Conservation (phyloP, 2,113 vertebrate genomes). For the Labrus mixtus region DNA sequence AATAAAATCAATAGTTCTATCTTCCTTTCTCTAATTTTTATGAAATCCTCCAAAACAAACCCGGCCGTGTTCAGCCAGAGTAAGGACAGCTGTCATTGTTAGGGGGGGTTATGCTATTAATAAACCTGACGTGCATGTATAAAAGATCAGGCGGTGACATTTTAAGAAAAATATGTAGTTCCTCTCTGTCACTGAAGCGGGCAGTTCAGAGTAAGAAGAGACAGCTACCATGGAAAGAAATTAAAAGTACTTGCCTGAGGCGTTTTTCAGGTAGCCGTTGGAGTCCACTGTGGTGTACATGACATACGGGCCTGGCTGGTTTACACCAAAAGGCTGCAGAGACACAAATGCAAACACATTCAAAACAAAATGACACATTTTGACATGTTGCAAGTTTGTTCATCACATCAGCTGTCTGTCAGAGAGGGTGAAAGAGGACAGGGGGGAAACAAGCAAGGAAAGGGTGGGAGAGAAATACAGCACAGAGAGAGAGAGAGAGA, state of each 20-base stretch:
- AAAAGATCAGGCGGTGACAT: constrained; percentile 10
- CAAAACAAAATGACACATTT: neutral
- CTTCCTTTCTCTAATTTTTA: constrained; percentile 22
- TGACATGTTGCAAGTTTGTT: constrained; percentile 4
- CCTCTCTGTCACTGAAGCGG: neutral
- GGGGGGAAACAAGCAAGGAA: neutral
- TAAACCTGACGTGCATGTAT: constrained; percentile 12
- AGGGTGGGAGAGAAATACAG: constrained; percentile 12
- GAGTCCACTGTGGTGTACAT: constrained; percentile 97
- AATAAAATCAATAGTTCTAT: constrained; percentile 51
- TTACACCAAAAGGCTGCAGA: constrained; percentile 94
- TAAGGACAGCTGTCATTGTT: constrained; percentile 41
- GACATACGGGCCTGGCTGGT: constrained; percentile 97
- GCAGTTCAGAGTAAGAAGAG: neutral
- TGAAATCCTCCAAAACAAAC: constrained; percentile 27
- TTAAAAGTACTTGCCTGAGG: constrained; percentile 88
- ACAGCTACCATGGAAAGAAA: neutral
- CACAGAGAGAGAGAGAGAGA: neutral
- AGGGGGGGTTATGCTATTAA: constrained; percentile 32
- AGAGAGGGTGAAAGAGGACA: constrained; percentile 25
- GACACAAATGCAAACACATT: no score
- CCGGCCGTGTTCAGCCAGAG: constrained; percentile 23
- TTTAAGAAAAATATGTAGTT: constrained; percentile 17
- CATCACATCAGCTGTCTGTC: constrained; percentile 37
- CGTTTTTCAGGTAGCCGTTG: constrained; percentile 94